phyloP scores from a whole-genome alignment of 2,888 invertebrate species.

The Autographa gamma region DNA sequence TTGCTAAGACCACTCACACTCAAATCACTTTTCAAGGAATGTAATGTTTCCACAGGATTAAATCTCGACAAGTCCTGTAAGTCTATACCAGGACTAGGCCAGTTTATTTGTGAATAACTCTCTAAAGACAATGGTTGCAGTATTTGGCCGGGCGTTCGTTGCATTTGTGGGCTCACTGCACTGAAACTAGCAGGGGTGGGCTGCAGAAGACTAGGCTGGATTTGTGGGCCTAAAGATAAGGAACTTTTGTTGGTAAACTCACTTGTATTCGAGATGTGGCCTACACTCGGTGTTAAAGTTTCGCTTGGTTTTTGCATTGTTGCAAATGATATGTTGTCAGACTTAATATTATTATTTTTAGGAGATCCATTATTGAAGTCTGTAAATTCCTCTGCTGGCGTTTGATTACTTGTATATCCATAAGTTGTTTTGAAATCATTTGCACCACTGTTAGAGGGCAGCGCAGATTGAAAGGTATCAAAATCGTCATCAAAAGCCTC shows the following conservation, averaged over 20 bases:
- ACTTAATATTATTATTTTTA: slow-evolving; percentile 64
- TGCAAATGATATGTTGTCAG: slow-evolving; percentile 72
- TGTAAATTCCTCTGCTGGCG: slow-evolving; percentile 54
- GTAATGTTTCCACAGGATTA: slow-evolving; percentile 84
- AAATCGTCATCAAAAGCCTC: slow-evolving; percentile 79
- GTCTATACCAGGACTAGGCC: slow-evolving; percentile 90
- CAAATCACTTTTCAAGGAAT: slow-evolving; percentile 80
- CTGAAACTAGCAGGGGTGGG: slow-evolving; percentile 66
- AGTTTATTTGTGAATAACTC: slow-evolving; percentile 89
- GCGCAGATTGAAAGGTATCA: slow-evolving; percentile 83
- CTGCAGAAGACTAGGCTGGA: slow-evolving; percentile 69
- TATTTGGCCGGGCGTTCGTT: slow-evolving; percentile 81
- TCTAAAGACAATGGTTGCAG: slow-evolving; percentile 85
- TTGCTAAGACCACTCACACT: slow-evolving; percentile 75
- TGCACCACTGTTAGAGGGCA: slow-evolving; percentile 63
- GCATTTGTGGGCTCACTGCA: slow-evolving; percentile 59
- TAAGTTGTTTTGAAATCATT: slow-evolving; percentile 51
- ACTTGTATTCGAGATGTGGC: slow-evolving; percentile 52
- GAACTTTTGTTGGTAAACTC: slow-evolving; percentile 56
- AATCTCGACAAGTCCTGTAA: slow-evolving; percentile 85
- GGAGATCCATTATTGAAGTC: slow-evolving; percentile 64
- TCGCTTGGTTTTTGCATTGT: slow-evolving; percentile 62
- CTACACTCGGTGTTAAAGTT: slow-evolving; percentile 60
- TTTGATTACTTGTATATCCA: slow-evolving; percentile 52
- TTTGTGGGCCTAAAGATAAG: slow-evolving; percentile 40